Conservation (phyloP, 2,113 vertebrate species). For the Mesitornis unicolor region DNA sequence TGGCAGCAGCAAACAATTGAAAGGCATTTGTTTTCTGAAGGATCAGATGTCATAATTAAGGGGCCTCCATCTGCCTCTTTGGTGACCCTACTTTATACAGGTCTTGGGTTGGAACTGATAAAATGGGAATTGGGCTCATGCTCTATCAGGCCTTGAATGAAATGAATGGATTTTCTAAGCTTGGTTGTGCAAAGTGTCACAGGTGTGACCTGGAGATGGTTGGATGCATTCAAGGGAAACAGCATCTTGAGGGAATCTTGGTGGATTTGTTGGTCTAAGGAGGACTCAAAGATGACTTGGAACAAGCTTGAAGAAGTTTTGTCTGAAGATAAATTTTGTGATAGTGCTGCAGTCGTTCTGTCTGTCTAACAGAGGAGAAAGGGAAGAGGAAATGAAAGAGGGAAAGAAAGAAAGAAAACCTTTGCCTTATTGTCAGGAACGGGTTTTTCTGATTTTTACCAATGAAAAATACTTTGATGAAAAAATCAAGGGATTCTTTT, state of each 20-base stretch:
- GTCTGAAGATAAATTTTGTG: not conserved
- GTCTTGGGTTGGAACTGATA: not conserved
- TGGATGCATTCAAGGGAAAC: not conserved
- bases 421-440: not conserved
- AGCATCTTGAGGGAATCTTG: not conserved
- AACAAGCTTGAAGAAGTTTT: not conserved
- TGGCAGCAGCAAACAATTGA: not conserved
- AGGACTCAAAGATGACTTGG: not conserved
- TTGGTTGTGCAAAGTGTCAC: not conserved
- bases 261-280: not conserved
- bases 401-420: not conserved
- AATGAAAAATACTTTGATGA: not conserved
- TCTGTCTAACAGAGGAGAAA: not conserved
- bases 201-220: accelerated
- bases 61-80: not conserved
- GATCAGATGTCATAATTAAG: not conserved
- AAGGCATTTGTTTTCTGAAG: not conserved
- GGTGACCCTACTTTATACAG: not conserved
- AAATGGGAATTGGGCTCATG: not conserved
- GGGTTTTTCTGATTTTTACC: not conserved
- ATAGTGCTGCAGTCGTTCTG: not conserved
- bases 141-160: not conserved
- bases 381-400: not conserved
- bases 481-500: not conserved
- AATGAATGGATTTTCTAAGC: not conserved